Base-by-base conservation (phyloP, 2,888 invertebrate genomes). In the Limnephilus auricula region DNA sequence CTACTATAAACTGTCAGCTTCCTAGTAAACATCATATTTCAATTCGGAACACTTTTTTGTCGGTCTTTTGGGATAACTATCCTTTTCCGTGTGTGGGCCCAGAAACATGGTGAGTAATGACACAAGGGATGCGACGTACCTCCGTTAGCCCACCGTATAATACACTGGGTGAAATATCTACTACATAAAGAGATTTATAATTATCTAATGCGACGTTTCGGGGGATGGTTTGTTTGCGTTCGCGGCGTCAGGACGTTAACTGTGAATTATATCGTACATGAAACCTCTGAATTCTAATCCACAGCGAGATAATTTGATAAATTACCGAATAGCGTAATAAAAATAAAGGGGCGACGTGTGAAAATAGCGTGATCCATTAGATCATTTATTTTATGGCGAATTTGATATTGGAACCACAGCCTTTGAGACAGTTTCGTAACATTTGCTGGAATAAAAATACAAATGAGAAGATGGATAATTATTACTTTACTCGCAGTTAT, bases 1-100 rank as follows among this genome's bases (percentile, higher is more conserved):
- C 34, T n/a, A 78, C 86, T 90, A 87, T 79, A 90, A 87, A 90
- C 65, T 88, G 88, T 87, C 88, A 12, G 88, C 50, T 80, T 88
- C 80, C 32, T 34, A 79, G 87, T 83, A 88, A 90, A 90, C 88
- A 90, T 88, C 90, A 90, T 90, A 88, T 90, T 90, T 90, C 90
- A 90, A 88, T 90, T 88, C 87, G n/a, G 65, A 65, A 82, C 65
- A 65, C 32, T 79, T 87, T 90, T 90, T 79, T 90, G 80, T 34
- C 79, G 83, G 83, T 79, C 86, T 90, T 90, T 30, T 40, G 86
- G 86, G 90, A 83, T 80, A 90, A 83, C 84, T n/a, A 50, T 65
- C 83, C 83, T 50, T n/a, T 15, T 34, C 65, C 65, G 78, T 90
- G 90, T 90, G 84, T 83, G 65, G 65, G 65, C 65, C 65, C 25